These are phyloP conservation scores for Papilio protenor DNA, from an alignment of 2,888 invertebrate genomes.

Conservation along the genomic window DNA sequence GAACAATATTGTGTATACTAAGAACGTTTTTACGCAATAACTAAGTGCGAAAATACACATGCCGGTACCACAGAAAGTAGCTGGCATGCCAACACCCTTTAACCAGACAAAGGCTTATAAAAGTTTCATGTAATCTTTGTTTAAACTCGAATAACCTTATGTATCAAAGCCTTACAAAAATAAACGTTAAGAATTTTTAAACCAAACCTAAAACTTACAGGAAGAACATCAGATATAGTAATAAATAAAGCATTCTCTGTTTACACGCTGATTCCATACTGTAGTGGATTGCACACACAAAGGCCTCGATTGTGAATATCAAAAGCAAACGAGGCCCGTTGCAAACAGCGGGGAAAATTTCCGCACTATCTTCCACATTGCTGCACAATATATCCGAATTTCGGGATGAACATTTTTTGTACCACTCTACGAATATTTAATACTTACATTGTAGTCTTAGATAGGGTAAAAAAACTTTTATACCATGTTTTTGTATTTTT, in stretches of 20 bases:
- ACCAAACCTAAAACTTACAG: too few species aligned
- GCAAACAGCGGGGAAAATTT: constrained; percentile 44
- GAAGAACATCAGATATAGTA: not conserved
- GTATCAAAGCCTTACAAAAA: too few species aligned
- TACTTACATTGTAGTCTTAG: not conserved
- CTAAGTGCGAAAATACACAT: too few species aligned
- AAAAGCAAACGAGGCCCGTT: constrained; percentile 39
- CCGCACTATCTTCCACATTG: constrained; percentile 34
- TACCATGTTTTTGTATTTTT: not conserved
- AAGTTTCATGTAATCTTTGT: too few species aligned
- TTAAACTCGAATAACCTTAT: too few species aligned
- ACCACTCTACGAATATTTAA: constrained; percentile 16
- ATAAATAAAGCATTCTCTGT: constrained; percentile 9
- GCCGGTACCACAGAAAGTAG: too few species aligned
- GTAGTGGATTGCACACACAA: constrained; percentile 22
- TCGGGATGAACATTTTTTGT: constrained; percentile 4
- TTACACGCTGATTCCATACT: constrained; percentile 2
- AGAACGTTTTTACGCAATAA: not conserved
- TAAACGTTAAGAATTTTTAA: too few species aligned
- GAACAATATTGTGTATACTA: not conserved
- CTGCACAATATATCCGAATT: constrained; percentile 42
- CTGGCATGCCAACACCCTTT: too few species aligned
- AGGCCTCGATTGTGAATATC: constrained; percentile 30
- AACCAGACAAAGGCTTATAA: too few species aligned
- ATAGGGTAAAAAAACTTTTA: not conserved